A percentile compares a stretch with the other conserved stretches of the same genome.
Evolutionary conservation across 2,113 vertebrate genomes (phyloP).

Genomic region (Pteronura brasiliensis): DNA sequence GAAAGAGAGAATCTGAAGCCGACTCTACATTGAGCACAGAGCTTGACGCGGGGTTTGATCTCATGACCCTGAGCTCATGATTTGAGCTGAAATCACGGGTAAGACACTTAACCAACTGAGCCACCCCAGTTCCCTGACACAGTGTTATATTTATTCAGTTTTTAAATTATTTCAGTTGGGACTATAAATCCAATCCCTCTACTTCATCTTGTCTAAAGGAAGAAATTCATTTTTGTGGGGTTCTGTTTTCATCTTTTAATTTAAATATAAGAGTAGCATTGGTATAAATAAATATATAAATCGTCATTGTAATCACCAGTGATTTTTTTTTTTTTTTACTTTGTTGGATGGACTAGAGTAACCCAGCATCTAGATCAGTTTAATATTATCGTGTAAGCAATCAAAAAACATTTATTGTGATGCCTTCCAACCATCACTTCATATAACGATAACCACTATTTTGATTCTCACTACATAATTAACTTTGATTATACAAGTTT

Average conservation of each 20-base stretch:
- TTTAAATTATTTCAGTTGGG: neutral
- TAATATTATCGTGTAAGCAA: neutral
- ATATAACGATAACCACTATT: neutral
- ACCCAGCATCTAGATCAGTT: neutral
- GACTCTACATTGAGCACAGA: accelerated
- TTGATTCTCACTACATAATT: neutral
- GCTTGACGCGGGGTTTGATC: neutral
- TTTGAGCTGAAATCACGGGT: neutral
- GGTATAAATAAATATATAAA: neutral
- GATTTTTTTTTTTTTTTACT: neutral
- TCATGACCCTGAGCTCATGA: neutral
- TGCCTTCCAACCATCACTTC: neutral
- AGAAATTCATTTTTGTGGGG: neutral
- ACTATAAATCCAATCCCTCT: neutral
- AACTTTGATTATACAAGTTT: neutral
- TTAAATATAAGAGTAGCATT: neutral
- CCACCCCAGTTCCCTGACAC: neutral
- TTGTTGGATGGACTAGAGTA: neutral
- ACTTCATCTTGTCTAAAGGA: neutral
- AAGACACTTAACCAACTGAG: neutral
- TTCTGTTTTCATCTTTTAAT: neutral
- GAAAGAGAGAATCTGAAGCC: neutral
- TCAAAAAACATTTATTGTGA: neutral
- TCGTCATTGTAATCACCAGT: neutral
- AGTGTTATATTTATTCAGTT: neutral